These are phyloP conservation scores for Bovichtus diacanthus DNA, from an alignment of 2,797 vertebrate genomes.

Conservation along the genomic window DNA sequence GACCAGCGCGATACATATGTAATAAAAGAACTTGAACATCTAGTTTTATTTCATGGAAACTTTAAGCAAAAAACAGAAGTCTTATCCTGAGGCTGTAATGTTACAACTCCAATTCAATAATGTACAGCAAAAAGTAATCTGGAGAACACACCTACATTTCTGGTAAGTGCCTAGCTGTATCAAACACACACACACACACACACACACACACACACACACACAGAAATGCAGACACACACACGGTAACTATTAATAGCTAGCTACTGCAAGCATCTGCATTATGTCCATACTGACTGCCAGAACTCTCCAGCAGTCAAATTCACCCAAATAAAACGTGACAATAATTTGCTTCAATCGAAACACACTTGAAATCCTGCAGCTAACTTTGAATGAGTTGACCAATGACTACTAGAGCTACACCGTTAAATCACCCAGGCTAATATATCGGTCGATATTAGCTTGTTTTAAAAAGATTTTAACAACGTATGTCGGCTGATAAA, in stretches of 20 bases:
- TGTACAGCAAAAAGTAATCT: not conserved
- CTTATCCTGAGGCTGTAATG: not conserved
- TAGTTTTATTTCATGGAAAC: too few species aligned
- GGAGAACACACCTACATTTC: too few species aligned
- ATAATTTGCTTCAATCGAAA: not conserved
- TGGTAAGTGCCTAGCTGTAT: not conserved
- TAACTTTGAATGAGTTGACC: not conserved
- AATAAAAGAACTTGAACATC: too few species aligned
- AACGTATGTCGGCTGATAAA: not conserved
- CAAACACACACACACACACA: not conserved
- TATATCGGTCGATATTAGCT: not conserved
- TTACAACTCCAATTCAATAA: not conserved
- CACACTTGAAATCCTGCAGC: not conserved
- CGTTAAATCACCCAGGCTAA: not conserved
- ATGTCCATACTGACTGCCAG: not conserved
- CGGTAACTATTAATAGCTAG: not conserved
- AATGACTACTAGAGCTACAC: not conserved
- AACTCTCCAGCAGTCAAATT: not conserved
- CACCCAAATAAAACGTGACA: not conserved
- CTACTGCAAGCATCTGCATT: not conserved
- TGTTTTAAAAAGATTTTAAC: not conserved
- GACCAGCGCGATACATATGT: too few species aligned
- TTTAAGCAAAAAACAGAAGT: not conserved
- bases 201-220: constrained; percentile 2
- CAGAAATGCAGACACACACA: not conserved